Conservation (phyloP, 2,797 vertebrate species). For the Halcyon badia region DNA sequence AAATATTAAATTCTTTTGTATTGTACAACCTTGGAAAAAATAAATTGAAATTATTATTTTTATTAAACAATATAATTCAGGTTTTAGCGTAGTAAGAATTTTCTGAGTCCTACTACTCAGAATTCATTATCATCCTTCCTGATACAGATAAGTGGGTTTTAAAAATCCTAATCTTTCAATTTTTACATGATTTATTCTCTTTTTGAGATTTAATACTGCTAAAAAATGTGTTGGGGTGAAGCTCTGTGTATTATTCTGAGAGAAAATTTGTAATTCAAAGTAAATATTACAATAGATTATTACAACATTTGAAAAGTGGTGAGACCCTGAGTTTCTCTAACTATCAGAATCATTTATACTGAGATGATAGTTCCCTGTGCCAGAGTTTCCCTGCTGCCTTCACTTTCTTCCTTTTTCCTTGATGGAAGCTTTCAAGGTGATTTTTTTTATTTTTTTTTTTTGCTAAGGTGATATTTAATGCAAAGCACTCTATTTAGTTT, state of each 20-base stretch:
- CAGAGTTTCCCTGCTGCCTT: background rate
- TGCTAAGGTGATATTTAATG: conserved; percentile 10
- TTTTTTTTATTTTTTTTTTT: background rate
- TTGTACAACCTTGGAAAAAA: background rate
- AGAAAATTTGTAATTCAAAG: background rate
- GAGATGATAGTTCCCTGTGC: background rate
- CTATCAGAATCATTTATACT: background rate
- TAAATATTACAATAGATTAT: conserved; percentile 7
- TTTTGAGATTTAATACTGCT: background rate
- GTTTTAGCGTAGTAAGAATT: background rate
- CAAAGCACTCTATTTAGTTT: background rate
- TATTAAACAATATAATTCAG: background rate
- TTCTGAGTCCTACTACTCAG: background rate
- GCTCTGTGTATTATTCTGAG: background rate
- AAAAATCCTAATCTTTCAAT: background rate
- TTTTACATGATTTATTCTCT: background rate
- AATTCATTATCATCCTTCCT: background rate
- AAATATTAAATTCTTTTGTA: background rate
- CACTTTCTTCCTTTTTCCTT: background rate
- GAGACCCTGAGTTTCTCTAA: background rate
- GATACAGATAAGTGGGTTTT: background rate
- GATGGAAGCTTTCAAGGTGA: background rate
- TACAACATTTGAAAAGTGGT: background rate
- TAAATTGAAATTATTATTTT: background rate
- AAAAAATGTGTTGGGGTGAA: background rate